A percentile compares a stretch with the other conserved stretches of the same genome.
phyloP scores from a whole-genome alignment of 92 coral and sea anemone species.

The Pocillopora grandis region DNA sequence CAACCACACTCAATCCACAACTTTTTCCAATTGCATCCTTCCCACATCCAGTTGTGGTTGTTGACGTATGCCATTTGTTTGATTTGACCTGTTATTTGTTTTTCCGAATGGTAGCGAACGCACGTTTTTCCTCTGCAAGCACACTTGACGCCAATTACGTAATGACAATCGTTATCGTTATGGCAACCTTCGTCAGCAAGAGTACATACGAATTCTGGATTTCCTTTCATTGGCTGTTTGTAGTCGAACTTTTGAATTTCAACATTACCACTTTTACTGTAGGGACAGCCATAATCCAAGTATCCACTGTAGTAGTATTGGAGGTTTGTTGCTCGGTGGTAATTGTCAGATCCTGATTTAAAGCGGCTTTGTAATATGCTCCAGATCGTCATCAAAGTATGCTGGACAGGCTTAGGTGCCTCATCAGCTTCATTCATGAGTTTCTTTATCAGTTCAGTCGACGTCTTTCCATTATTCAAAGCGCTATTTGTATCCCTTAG shows the following conservation, averaged over 20 bases:
- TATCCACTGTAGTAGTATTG: background rate
- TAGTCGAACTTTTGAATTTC: background rate
- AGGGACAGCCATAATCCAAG: background rate
- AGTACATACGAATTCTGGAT: background rate
- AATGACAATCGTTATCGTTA: background rate
- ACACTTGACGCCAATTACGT: background rate
- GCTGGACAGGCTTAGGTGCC: constrained; percentile 10
- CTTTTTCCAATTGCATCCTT: too few species aligned
- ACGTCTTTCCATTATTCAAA: background rate
- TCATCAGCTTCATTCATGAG: constrained; percentile 26
- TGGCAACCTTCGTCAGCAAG: constrained; percentile 2
- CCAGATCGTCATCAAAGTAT: constrained; percentile 41
- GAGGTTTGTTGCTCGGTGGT: background rate
- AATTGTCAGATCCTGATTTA: background rate
- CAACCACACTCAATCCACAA: too few species aligned
- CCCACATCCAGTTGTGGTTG: too few species aligned
- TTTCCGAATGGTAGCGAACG: background rate
- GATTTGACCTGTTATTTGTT: too few species aligned
- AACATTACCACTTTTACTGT: background rate
- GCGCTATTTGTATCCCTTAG: constrained; percentile 26
- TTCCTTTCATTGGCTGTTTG: background rate
- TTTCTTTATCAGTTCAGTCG: constrained; percentile 22
- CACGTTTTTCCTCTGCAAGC: background rate
- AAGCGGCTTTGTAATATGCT: constrained; percentile 22
- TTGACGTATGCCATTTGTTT: too few species aligned